Evolutionary conservation across 2,888 invertebrate species (phyloP), one percentile per base, ranked within the genome.

Genomic region (Selenia dentaria): DNA sequence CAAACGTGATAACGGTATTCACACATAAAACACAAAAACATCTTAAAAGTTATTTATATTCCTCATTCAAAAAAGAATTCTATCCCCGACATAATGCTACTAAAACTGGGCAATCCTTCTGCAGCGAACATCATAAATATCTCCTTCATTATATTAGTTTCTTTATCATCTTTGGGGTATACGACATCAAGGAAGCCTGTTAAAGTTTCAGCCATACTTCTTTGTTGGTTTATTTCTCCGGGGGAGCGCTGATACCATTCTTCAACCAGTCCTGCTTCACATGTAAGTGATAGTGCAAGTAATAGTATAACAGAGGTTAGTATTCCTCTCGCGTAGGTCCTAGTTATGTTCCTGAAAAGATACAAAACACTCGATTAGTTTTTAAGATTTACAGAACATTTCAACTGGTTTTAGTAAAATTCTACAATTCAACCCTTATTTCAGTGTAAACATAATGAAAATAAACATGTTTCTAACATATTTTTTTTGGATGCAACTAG

Each of bases 91-190:
- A 53, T 39, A n/a, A 41, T 33, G 16, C 45, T 46, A 24, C 45
- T 33, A 18, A 54, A 48, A 22, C 31, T 52, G 6, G 45, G 38
- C 45, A 59, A 51, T 32, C 65, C 67, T 49, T 72, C 69, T n/a
- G 81, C 80, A 0, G 76, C 67, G n/a, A 81, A 64, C 44, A 80
- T 67, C 32, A 71, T 70, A 44, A 83, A 83, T 11, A 89, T 63
- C 44, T 78, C 71, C 39, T 86, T 86, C 65, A 89, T 64, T 11
- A 80, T 65, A 14, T 64, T 74, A 0, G 82, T 71, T 45, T 86
- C 85, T 13, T 61, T 51, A 46, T 88, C 87, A 34, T 87, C 86
- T 54, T 84, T 83, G 0, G 84, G 84, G 27, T 72, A 87, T 2
- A 83, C 50, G 1, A 68, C 63, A 51, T 88, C 85, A 33, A 89